These are phyloP conservation scores for Cerastis leucographa DNA, from an alignment of 2,888 invertebrate genomes.

Conservation along the genomic window DNA sequence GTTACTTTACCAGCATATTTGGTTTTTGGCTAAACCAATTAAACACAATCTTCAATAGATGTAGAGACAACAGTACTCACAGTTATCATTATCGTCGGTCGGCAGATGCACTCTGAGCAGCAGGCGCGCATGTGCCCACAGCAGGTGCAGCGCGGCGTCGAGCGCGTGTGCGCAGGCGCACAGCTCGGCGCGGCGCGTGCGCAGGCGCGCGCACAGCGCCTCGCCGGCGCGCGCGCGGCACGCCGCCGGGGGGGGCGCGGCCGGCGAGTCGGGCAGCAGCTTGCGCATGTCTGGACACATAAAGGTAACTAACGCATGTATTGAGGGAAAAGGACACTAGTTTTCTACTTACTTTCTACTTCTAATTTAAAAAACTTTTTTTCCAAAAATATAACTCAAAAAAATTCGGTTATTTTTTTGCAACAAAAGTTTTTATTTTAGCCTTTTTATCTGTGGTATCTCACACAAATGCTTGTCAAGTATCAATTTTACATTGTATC, in stretches of 20 bases:
- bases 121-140: conserved; percentile 94
- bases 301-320: background rate
- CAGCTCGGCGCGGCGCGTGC: conserved; percentile 74
- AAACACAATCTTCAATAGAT: background rate
- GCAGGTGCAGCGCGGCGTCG: conserved; percentile 93
- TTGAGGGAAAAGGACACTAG: background rate
- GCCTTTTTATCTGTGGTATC: too few relatives aligned
- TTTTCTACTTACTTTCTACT: background rate
- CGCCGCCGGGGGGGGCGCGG: conserved; percentile 72
- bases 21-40: background rate
- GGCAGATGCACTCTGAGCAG: conserved; percentile 88
- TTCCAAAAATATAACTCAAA: too few relatives aligned
- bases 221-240: conserved; percentile 71
- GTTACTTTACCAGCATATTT: background rate
- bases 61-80: conserved; percentile 5
- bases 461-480: too few relatives aligned
- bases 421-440: too few relatives aligned
- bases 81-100: conserved; percentile 49
- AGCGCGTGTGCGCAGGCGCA: conserved; percentile 92
- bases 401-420: too few relatives aligned
- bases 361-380: background rate
- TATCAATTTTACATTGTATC: too few relatives aligned
- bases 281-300: conserved; percentile 88
- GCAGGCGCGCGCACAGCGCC: conserved; percentile 67
- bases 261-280: conserved; percentile 74